Conservation (phyloP, 1,140 invertebrate species). For the Nomia melanderi region DNA sequence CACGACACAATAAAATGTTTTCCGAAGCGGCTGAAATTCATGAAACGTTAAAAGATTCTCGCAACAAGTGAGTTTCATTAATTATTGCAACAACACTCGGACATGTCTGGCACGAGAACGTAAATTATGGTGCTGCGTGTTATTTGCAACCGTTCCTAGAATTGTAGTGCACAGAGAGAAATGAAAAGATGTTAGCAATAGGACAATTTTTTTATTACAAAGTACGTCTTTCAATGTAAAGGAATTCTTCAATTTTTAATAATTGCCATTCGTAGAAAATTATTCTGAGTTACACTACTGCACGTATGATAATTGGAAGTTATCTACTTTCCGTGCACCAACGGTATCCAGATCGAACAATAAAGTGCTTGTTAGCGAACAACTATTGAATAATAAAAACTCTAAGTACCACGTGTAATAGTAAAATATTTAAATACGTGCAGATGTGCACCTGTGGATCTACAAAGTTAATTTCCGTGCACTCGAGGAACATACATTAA, state of each 20-base stretch:
- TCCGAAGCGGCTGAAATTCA: constrained; percentile 34
- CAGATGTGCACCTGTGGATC: constrained; percentile 32
- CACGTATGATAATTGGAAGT: constrained; percentile 46
- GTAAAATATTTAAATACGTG: constrained; percentile 59
- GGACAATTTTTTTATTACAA: constrained; percentile 10
- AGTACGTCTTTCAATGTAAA: constrained; percentile 23
- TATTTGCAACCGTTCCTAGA: constrained; percentile 15
- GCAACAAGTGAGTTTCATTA: constrained; percentile 50
- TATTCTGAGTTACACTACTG: background rate
- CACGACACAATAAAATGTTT: constrained; percentile 31
- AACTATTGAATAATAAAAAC: constrained; percentile 61
- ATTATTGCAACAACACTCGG: constrained; percentile 40
- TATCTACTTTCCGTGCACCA: constrained; percentile 50
- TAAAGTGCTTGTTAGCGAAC: constrained; percentile 57
- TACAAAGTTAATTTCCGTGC: constrained; percentile 45
- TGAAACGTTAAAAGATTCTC: constrained; percentile 48
- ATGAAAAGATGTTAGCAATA: too few species aligned
- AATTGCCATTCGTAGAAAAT: constrained; percentile 1
- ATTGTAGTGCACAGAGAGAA: too few species aligned
- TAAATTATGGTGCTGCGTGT: constrained; percentile 39
- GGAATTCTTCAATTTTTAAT: constrained; percentile 22
- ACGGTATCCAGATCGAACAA: constrained; percentile 35
- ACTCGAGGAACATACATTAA: constrained; percentile 44
- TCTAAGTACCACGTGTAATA: constrained; percentile 51
- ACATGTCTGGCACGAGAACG: constrained; percentile 26